Evolutionary conservation across 2,113 vertebrate species (phyloP), one percentile per base, ranked within the genome.

Genomic region (Xenus cinereus): DNA sequence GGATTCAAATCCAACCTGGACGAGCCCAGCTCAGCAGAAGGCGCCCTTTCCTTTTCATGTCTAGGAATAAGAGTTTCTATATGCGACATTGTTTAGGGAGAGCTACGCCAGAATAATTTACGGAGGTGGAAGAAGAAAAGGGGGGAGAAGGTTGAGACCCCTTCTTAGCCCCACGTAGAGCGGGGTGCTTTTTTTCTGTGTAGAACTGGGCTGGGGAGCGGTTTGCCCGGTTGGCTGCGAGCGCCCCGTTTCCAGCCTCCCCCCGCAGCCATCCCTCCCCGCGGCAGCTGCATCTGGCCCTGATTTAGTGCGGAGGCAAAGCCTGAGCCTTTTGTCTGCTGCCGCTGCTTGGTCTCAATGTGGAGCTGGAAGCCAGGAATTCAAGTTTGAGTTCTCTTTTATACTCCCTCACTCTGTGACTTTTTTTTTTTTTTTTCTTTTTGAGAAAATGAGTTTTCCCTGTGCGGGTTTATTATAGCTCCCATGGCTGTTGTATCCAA

Each of bases 221-320:
- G 45, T 69, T 35, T 85, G 33, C 51, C 68, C 3, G 4, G 73
- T 73, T 53, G 69, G n/a, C 81, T 48, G 74, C 2, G 7, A 50
- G 90, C 8, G 0, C 80, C 89, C 60, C 22, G 3, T 48, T 87
- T 91, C 68, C 94, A 92, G 79, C 72, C 79, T 83, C 76, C 76
- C 57, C 76, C 54, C 0, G 0, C 72, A 50, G 63, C 89, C 80
- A 2, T 53, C 78, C 53, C 0, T 76, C 85, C 95, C 85, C 7
- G 37, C 45, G 9, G 94, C 94, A 64, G 94, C 94, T 56, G 79
- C 94, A 95, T 92, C 95, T 96, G 96, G 95, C 94, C 95, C 93
- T 95, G 96, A 95, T 96, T 97, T 97, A 96, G 89, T 63, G 86
- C 18, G 1, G 87, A 97, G 84, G 71, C 91, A 91, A 97, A 26